phyloP scores from a whole-genome alignment of 2,797 vertebrate species.

The Gallinago solitaria region DNA sequence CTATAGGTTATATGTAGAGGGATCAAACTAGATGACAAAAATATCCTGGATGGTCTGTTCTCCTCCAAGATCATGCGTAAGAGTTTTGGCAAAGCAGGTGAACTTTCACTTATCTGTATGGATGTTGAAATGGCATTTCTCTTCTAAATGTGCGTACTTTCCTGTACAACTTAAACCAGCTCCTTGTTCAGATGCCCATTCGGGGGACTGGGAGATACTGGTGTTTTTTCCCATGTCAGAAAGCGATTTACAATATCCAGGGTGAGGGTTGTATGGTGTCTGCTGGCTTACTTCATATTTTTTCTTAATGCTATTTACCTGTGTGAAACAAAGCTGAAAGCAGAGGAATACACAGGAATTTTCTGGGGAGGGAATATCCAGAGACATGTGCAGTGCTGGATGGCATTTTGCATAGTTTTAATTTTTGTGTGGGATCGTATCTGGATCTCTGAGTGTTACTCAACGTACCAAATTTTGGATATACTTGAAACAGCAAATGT shows the following conservation, averaged over 20 bases:
- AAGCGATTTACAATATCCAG: neutral
- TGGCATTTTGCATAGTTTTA: neutral
- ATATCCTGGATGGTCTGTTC: neutral
- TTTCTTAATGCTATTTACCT: neutral
- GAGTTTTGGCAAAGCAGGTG: neutral
- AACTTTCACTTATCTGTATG: neutral
- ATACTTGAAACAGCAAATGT: constrained; percentile 1
- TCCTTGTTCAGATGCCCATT: neutral
- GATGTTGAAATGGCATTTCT: neutral
- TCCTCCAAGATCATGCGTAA: neutral
- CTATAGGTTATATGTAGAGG: neutral
- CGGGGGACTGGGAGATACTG: neutral
- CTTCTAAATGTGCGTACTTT: neutral
- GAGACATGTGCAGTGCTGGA: neutral
- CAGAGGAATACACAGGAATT: neutral
- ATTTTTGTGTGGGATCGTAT: neutral
- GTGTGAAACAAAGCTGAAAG: neutral
- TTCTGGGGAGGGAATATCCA: neutral
- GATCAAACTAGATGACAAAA: neutral
- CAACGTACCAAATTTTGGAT: neutral
- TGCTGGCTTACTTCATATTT: neutral
- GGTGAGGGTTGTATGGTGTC: neutral
- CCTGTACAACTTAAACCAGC: neutral
- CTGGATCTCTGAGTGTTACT: neutral
- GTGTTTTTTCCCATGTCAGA: neutral